Evolutionary conservation across 2,797 vertebrate species (phyloP).

Genomic region (Podarcis lilfordi): DNA sequence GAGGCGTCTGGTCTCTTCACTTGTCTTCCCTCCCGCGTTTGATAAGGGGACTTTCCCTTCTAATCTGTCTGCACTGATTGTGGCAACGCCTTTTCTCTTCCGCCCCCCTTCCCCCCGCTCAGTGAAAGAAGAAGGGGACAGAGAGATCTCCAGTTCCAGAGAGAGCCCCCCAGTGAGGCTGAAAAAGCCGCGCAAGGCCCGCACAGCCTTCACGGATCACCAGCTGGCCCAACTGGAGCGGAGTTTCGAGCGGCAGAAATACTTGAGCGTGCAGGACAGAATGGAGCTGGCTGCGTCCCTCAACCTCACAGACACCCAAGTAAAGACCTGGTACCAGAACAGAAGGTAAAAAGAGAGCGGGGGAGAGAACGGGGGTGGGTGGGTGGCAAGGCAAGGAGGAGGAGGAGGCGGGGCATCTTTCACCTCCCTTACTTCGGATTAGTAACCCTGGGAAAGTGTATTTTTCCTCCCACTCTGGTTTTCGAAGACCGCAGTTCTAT

Average conservation of each 20-base stretch:
- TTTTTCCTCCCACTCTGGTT: too few relatives aligned
- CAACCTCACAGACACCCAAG: constrained; percentile 98
- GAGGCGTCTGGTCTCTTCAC: not conserved
- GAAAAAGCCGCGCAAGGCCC: constrained; percentile 96
- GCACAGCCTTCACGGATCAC: constrained; percentile 97
- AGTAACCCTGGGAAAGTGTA: not conserved
- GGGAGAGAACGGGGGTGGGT: fast-evolving
- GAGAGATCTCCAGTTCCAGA: constrained; percentile 96
- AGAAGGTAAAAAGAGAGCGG: constrained; percentile 84
- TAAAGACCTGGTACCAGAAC: constrained; percentile 99
- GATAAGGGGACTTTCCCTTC: not conserved
- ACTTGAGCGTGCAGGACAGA: constrained; percentile 97
- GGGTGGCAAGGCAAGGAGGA: too few relatives aligned
- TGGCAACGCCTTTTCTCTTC: not conserved
- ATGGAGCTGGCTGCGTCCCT: constrained; percentile 98
- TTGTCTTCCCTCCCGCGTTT: too few relatives aligned
- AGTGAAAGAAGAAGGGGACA: constrained; percentile 97
- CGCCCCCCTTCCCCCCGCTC: constrained; percentile 40
- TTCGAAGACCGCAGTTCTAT: too few relatives aligned
- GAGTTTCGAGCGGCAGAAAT: constrained; percentile 97
- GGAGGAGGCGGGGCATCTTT: too few relatives aligned
- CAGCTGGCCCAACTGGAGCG: constrained; percentile 97
- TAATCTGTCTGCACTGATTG: constrained; percentile 39
- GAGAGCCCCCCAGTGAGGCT: constrained; percentile 95
- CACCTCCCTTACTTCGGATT: too few relatives aligned